Evolutionary conservation across 2,888 invertebrate species (phyloP).

Genomic region (Lasioglossum marginatum): DNA sequence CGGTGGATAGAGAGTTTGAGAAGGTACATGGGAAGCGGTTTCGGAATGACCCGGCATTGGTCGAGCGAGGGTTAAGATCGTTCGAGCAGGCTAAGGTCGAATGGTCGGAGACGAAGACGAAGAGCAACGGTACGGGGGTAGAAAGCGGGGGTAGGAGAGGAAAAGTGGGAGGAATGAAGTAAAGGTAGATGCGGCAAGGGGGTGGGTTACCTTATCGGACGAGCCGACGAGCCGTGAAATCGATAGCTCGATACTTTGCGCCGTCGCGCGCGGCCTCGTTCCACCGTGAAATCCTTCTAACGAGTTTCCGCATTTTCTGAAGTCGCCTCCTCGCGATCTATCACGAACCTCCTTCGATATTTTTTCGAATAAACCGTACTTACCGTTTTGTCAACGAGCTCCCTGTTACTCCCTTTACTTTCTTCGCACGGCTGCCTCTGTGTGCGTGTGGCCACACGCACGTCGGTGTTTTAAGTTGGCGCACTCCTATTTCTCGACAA

Average conservation of each 20-base stretch:
- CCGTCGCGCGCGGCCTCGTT: constrained; percentile 71
- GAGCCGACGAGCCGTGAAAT: constrained; percentile 72
- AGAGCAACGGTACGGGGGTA: constrained; percentile 16
- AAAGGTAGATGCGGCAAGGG: constrained; percentile 54
- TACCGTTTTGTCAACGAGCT: not conserved
- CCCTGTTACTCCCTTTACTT: constrained; percentile 7
- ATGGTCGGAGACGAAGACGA: constrained; percentile 60
- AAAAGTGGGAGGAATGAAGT: constrained; percentile 21
- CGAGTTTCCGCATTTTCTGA: constrained; percentile 72
- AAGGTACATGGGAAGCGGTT: not conserved
- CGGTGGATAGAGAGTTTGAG: not conserved
- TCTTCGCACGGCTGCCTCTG: not conserved
- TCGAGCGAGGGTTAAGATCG: constrained; percentile 55
- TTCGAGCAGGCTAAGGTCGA: constrained; percentile 65
- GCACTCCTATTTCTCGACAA: too few species aligned
- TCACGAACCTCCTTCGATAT: constrained; percentile 56
- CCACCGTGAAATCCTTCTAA: constrained; percentile 70
- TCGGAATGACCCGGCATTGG: not conserved
- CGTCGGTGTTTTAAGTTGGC: not conserved
- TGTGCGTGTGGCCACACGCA: not conserved
- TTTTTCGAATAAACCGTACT: constrained; percentile 47
- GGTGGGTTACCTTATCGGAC: constrained; percentile 69
- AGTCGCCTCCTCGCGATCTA: constrained; percentile 56
- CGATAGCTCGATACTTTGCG: constrained; percentile 75
- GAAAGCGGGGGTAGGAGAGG: not conserved